Evolutionary conservation across 2,797 vertebrate species (phyloP), one percentile per base, ranked within the genome.

Genomic region (Oreochromis grahami): DNA sequence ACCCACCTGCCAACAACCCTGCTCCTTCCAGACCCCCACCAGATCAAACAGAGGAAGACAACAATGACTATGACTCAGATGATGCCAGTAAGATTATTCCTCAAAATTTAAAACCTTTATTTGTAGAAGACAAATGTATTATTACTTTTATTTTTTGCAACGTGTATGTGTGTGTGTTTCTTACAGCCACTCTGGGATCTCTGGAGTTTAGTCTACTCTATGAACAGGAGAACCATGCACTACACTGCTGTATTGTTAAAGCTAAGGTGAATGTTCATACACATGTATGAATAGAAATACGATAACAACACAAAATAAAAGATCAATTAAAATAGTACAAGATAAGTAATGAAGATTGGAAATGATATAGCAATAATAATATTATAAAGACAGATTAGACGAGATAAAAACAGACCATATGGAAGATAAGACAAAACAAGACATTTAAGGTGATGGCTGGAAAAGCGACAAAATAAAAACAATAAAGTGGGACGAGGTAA

Each of bases 181-280:
- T 24, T 24, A 12, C 92, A 99, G 98, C 98, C 51, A 98, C 98
- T 0, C 95, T 99, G 93, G 98, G 98, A 26, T 96, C 95, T 4
- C 91, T 99, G 94, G 98, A 99, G 90, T 99, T 99, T 96, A 98
- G 97, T 78, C 95, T 99, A 26, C 96, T 98, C 2, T 98, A 98
- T 0, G 95, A 98, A 77, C 97, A 97, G 90, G 97, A 97, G 55
- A 97, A 93, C 85, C 97, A 96, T 82, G 94, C 95, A 15, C 93
- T 99, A 78, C 97, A 98, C 58, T 99, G 98, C 84, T 96, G 96
- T 41, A 95, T 99, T 68, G 93, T 98, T 78, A 98, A 96, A 94
- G 98, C 97, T n/a, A 98, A 99, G 97, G 98, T 98, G 84, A 91
- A 34, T 7, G 43, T 9, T 41, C 13, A 41, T 4, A 24, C 14